A percentile compares a stretch with the other conserved stretches of the same genome.
These are phyloP conservation scores for Smittia sp. DNA, from an alignment of 2,888 invertebrate genomes.

Conservation along the genomic window DNA sequence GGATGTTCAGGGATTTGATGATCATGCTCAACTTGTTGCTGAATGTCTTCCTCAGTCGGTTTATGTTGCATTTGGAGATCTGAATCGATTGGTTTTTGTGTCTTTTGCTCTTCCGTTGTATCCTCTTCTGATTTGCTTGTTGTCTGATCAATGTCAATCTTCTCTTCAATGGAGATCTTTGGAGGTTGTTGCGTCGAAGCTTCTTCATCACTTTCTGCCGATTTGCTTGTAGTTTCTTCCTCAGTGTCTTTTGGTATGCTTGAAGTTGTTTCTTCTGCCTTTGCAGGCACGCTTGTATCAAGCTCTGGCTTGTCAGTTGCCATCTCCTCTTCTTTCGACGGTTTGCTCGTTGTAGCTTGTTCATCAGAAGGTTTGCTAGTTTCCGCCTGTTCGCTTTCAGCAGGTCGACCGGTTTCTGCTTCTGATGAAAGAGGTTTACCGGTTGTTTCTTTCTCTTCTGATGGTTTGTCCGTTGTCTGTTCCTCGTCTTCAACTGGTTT, in stretches of 20 bases:
- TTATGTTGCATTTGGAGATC: constrained; percentile 33
- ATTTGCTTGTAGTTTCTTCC: constrained; percentile 34
- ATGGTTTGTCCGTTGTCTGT: constrained; percentile 43
- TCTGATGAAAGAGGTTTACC: not conserved
- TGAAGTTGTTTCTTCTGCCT: constrained; percentile 8
- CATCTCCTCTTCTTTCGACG: constrained; percentile 39
- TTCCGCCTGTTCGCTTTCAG: constrained; percentile 23
- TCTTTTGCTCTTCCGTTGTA: not conserved
- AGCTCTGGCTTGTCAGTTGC: constrained; percentile 31
- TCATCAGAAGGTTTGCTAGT: not conserved
- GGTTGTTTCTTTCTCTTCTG: constrained; percentile 35
- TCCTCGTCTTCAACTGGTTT: not conserved
- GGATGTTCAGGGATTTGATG: constrained; percentile 34
- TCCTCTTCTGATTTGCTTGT: constrained; percentile 21
- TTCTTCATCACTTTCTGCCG: constrained; percentile 38
- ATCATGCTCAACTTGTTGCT: constrained; percentile 13
- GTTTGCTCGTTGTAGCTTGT: constrained; percentile 14
- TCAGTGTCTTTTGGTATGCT: constrained; percentile 25
- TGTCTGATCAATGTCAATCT: constrained; percentile 26
- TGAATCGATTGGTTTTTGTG: constrained; percentile 4
- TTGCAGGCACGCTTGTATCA: not conserved
- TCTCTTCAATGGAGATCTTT: constrained; percentile 31
- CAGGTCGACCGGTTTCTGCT: not conserved
- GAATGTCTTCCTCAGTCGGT: constrained; percentile 26
- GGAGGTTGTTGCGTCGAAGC: not conserved